phyloP scores from a whole-genome alignment of 2,113 vertebrate species.

The Phrynosoma platyrhinos region DNA sequence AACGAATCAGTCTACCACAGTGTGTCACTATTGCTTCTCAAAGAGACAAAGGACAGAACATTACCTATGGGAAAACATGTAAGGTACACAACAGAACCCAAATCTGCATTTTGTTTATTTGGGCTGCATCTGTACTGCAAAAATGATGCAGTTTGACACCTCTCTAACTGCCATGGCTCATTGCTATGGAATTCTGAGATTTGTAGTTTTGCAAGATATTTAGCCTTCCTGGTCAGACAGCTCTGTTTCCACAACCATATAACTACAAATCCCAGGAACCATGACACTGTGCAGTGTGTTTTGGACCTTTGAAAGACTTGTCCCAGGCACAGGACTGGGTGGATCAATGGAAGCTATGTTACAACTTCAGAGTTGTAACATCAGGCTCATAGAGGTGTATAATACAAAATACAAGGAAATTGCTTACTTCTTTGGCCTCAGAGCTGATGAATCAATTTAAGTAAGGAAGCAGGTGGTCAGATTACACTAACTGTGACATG shows the following conservation, averaged over 20 bases:
- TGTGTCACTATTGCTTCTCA: conserved; percentile 64
- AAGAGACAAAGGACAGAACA: conserved; percentile 34
- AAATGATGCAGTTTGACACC: no score
- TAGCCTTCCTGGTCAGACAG: no score
- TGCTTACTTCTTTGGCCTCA: neutral
- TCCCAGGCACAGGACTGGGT: neutral
- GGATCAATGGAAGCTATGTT: neutral
- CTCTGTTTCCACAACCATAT: no score
- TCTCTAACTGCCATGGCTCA: no score
- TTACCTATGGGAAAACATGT: conserved; percentile 44
- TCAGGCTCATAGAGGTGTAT: no score
- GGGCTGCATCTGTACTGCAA: no score
- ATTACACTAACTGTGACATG: neutral
- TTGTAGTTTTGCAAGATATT: no score
- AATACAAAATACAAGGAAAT: neutral
- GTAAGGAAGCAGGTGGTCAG: neutral
- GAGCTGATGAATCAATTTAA: neutral
- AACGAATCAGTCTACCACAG: conserved; percentile 57
- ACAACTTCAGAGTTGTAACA: neutral
- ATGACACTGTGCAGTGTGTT: no score
- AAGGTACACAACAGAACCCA: neutral
- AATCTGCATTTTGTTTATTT: neutral
- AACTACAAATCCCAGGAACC: no score
- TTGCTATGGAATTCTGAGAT: no score
- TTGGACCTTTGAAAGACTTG: neutral